These are phyloP conservation scores for Amazona guildingii DNA, from an alignment of 2,113 vertebrate genomes.

Conservation along the genomic window DNA sequence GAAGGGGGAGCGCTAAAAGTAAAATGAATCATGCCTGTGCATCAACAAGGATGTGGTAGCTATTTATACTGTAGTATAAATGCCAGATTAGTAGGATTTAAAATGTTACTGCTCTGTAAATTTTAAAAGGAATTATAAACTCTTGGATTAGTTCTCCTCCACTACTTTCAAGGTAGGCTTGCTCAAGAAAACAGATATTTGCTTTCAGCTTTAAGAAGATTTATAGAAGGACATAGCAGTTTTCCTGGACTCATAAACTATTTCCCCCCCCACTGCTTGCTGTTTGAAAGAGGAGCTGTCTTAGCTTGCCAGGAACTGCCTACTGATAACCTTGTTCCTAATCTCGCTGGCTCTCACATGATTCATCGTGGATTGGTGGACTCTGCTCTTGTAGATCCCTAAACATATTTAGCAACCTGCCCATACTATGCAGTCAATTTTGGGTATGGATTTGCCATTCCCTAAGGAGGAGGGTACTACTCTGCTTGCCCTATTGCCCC, in stretches of 20 bases:
- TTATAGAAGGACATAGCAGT: not conserved
- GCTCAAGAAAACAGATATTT: not conserved
- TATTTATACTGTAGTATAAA: constrained; percentile 10
- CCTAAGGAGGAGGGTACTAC: not conserved
- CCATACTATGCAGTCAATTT: fast-evolving
- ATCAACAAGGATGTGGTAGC: not conserved
- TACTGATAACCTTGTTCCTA: not conserved
- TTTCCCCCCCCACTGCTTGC: not conserved
- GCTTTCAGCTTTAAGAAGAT: not conserved
- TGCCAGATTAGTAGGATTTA: constrained; percentile 14
- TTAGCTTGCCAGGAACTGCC: not conserved
- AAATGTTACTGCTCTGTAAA: not conserved
- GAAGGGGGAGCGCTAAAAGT: not conserved
- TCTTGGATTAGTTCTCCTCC: not conserved
- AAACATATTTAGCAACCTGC: not conserved
- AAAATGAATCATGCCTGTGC: constrained; percentile 10
- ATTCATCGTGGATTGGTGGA: not conserved
- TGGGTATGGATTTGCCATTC: not conserved
- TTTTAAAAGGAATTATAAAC: not conserved
- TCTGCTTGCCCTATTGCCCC: not conserved
- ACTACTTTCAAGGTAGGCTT: not conserved
- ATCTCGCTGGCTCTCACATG: not conserved
- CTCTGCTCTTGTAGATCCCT: not conserved
- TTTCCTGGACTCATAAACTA: not conserved
- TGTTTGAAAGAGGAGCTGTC: not conserved